Evolutionary conservation across 2,113 vertebrate species (phyloP).

Genomic region (Taurulus bubalis): DNA sequence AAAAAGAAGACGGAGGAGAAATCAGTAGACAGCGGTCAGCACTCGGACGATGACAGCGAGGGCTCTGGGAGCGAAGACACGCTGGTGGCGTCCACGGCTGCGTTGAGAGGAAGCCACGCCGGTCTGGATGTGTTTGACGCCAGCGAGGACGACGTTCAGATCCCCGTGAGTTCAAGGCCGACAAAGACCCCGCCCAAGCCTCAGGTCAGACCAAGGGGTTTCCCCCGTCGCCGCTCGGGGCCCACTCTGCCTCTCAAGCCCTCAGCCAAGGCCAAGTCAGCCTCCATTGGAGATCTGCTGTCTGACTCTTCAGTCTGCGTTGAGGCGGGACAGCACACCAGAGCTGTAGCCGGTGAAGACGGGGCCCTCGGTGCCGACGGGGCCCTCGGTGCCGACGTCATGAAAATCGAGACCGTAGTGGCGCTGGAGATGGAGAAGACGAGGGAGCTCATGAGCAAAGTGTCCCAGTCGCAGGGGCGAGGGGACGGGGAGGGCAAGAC

Average conservation of each 20-base stretch:
- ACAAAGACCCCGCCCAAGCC: neutral
- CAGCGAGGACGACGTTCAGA: slow-evolving; percentile 51
- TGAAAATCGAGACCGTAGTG: slow-evolving; percentile 87
- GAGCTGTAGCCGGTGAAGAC: neutral
- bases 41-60: slow-evolving; percentile 73
- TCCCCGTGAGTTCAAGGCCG: slow-evolving; percentile 16
- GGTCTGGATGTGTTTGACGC: slow-evolving; percentile 62
- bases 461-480: slow-evolving; percentile 47
- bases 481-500: slow-evolving; percentile 49
- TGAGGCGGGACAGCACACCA: neutral
- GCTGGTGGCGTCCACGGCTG: slow-evolving; percentile 57
- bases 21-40: slow-evolving; percentile 81
- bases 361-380: neutral
- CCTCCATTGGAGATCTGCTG: slow-evolving; percentile 88
- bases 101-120: slow-evolving; percentile 58
- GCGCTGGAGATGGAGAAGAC: slow-evolving; percentile 87
- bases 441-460: slow-evolving; percentile 83
- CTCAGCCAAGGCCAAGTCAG: slow-evolving; percentile 77
- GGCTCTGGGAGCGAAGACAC: slow-evolving; percentile 73
- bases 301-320: slow-evolving; percentile 49
- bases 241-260: slow-evolving; percentile 47
- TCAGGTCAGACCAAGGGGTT: neutral
- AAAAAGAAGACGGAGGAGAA: slow-evolving; percentile 73
- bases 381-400: slow-evolving; percentile 61
- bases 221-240: neutral